Evolutionary conservation across 23 tunicate species (phyloP).

Genomic region (Corella eumyota): DNA sequence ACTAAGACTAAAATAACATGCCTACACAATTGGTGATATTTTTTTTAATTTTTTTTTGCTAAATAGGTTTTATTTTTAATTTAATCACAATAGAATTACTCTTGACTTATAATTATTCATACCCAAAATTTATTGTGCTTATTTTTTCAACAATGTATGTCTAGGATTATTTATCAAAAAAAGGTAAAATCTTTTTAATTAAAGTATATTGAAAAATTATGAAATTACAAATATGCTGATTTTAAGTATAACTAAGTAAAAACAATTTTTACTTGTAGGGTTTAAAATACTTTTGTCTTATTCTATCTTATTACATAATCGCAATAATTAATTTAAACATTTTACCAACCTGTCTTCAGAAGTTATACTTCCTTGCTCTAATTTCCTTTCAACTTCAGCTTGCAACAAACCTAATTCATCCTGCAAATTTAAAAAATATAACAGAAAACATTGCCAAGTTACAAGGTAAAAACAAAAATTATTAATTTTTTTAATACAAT

Average conservation of each 20-base stretch:
- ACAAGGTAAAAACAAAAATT: neutral
- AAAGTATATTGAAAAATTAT: neutral
- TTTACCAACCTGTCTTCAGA: conserved; percentile 19
- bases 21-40: neutral
- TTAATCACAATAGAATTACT: neutral
- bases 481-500: neutral
- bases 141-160: neutral
- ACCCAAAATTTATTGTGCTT: neutral
- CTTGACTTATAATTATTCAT: neutral
- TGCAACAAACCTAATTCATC: conserved; percentile 13
- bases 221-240: neutral
- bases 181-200: neutral
- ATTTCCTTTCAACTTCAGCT: conserved; percentile 45
- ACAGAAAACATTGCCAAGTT: neutral
- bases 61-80: neutral
- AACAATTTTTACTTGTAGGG: neutral
- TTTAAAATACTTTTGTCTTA: neutral
- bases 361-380: conserved; percentile 40
- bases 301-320: neutral
- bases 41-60: neutral
- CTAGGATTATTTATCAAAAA: neutral
- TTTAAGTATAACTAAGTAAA: neutral
- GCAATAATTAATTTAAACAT: neutral
- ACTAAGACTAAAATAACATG: too few species aligned
- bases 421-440: conserved; percentile 9